A percentile compares a stretch with the other conserved stretches of the same genome.
phyloP scores from a whole-genome alignment of 2,888 invertebrate species.

The Eupithecia exiguata region DNA sequence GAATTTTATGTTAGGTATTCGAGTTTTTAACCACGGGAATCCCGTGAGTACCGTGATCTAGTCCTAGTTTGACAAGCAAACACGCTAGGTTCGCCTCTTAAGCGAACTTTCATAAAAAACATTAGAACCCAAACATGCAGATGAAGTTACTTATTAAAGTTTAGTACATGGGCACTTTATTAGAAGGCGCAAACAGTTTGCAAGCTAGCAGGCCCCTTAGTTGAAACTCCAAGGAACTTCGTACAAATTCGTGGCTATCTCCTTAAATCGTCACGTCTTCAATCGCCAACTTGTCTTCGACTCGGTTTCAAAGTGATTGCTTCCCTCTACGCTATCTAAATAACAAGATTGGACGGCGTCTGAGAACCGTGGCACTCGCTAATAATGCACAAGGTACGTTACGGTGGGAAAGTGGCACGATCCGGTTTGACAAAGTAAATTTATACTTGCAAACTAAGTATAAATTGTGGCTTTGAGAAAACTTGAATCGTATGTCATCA shows the following conservation, averaged over 20 bases:
- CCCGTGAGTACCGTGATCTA: too few relatives aligned
- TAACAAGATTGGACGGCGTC: conserved; percentile 33
- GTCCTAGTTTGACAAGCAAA: too few relatives aligned
- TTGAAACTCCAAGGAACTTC: conserved; percentile 19
- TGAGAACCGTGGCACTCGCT: conserved; percentile 16
- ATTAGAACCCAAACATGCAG: neutral
- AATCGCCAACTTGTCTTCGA: conserved; percentile 30
- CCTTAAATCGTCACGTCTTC: conserved; percentile 32
- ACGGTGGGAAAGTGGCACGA: neutral
- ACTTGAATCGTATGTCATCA: neutral
- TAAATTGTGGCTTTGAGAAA: neutral
- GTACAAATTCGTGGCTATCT: conserved; percentile 22
- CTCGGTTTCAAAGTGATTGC: conserved; percentile 39
- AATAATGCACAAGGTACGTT: conserved; percentile 3
- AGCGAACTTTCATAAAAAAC: neutral
- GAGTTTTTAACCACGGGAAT: too few relatives aligned
- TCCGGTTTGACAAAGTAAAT: neutral
- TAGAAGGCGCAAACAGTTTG: conserved; percentile 24
- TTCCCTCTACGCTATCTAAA: conserved; percentile 39
- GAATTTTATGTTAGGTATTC: too few relatives aligned
- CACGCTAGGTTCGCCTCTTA: too few relatives aligned
- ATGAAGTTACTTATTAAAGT: neutral
- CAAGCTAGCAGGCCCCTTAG: conserved; percentile 7
- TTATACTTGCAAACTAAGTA: neutral
- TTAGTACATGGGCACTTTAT: conserved; percentile 9